Conservation (phyloP, 2,113 vertebrate species). For the Bombycilla garrulus region DNA sequence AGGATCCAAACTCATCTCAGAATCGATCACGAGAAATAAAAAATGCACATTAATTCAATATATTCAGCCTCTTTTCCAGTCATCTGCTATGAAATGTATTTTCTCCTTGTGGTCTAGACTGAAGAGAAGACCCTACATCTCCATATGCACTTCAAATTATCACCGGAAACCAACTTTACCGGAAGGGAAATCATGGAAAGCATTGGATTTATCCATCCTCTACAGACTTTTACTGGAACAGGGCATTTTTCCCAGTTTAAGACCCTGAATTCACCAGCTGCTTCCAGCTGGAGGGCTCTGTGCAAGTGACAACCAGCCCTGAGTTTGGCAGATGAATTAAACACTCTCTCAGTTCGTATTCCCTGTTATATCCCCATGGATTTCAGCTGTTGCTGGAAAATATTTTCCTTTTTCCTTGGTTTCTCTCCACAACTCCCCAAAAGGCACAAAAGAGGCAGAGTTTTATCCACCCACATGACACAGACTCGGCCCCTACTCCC, state of each 20-base stretch:
- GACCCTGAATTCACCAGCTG: not conserved
- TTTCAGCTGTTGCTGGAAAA: not conserved
- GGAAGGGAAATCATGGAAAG: not conserved
- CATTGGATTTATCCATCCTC: not conserved
- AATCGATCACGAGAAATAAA: not conserved
- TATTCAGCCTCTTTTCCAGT: not conserved
- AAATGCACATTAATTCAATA: not conserved
- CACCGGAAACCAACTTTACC: not conserved
- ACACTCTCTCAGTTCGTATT: not conserved
- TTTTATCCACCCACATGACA: not conserved
- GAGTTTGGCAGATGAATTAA: not conserved
- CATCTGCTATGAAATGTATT: not conserved
- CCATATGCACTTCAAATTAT: not conserved
- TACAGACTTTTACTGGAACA: not conserved
- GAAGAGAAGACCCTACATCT: not conserved
- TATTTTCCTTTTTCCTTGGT: not conserved
- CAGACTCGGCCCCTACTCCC: not conserved
- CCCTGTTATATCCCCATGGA: fast-evolving
- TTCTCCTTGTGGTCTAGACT: not conserved
- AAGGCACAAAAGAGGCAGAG: not conserved
- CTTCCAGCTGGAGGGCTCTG: not conserved
- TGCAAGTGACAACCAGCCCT: not conserved
- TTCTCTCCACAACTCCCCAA: not conserved
- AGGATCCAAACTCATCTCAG: not conserved
- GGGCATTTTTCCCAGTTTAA: not conserved